Conservation (phyloP, 2,113 vertebrate genomes). For the Turnix velox region DNA sequence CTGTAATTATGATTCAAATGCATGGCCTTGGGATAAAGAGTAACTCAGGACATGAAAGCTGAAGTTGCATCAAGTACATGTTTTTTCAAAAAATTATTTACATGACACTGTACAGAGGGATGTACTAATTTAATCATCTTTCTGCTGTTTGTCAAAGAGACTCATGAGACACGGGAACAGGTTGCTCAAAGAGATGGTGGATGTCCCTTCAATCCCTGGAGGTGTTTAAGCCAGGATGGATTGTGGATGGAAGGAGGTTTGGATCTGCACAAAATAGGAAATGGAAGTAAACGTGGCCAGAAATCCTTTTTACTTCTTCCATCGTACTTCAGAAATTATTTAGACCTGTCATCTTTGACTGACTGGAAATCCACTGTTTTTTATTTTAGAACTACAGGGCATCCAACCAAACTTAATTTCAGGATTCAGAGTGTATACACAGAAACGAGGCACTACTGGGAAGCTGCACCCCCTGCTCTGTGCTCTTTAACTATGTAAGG, state of each 20-base stretch:
- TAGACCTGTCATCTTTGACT: not conserved
- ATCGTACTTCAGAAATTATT: not conserved
- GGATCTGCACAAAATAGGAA: not conserved
- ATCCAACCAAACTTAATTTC: not conserved
- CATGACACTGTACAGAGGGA: not conserved
- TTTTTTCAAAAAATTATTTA: not conserved
- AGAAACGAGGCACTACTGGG: not conserved
- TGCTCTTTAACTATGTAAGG: not conserved
- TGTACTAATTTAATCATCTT: not conserved
- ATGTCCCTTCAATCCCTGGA: too few relatives aligned
- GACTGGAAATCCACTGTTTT: not conserved
- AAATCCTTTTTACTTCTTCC: not conserved
- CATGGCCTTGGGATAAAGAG: not conserved
- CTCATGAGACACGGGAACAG: too few relatives aligned
- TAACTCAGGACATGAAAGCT: not conserved
- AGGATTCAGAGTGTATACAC: not conserved
- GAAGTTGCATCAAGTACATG: not conserved
- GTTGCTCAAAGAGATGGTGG: too few relatives aligned
- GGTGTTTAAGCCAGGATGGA: too few relatives aligned
- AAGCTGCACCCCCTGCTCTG: fast-evolving
- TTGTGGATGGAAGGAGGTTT: too few relatives aligned
- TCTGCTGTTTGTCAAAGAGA: too few relatives aligned
- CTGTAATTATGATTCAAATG: not conserved
- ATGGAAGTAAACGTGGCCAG: not conserved
- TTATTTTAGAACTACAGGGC: not conserved